Base-by-base conservation (phyloP, 2,797 vertebrate species). In the Gadopsis marmoratus region DNA sequence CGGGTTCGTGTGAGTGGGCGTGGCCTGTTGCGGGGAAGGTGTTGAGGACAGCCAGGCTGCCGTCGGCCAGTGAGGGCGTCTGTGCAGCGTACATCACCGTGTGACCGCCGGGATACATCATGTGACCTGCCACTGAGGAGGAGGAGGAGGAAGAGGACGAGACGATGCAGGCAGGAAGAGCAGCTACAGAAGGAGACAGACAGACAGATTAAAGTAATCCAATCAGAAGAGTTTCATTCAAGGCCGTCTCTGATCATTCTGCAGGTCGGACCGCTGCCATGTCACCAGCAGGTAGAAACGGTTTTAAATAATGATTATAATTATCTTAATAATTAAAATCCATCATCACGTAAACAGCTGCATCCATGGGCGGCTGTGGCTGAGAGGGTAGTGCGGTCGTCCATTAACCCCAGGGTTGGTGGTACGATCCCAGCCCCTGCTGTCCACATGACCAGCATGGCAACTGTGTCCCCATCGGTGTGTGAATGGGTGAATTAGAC, bases 71-170 rank as follows among this genome's bases (percentile, higher is more conserved):
- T 26, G 96, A 94, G 12, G 97, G 92, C 8, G 96, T 95, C 53
- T 96, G 96, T 0, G 92, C 45, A 0, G 97, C 96, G 0, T 98
- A 99, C 97, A 98, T 98, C 89, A 99, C 95, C 0, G 97, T 94
- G 2, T 97, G 97, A 2, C 97, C 94, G 19, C 97, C 95, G 37
- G 97, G 96, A 86, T 98, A 98, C 97, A 98, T 97, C 97, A 99
- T 96, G 94, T 98, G 98, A 91, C 97, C 95, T 0, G 96, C 93
- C 89, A 97, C 94, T 0, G 97, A 96, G 67, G 97, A 97, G 76
- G 96, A 96, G 85, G 97, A 95, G 0, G 2, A 43, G 13, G 41
- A 43, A 13, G 43, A 45, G 43, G 43, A 45, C 4, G 96, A 96
- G 92, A 97, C 95, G 80, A 96, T 96, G 79, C 97, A 95, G 21